These are phyloP conservation scores for Eupithecia abbreviata DNA, from an alignment of 2,888 invertebrate species.

Conservation along the genomic window DNA sequence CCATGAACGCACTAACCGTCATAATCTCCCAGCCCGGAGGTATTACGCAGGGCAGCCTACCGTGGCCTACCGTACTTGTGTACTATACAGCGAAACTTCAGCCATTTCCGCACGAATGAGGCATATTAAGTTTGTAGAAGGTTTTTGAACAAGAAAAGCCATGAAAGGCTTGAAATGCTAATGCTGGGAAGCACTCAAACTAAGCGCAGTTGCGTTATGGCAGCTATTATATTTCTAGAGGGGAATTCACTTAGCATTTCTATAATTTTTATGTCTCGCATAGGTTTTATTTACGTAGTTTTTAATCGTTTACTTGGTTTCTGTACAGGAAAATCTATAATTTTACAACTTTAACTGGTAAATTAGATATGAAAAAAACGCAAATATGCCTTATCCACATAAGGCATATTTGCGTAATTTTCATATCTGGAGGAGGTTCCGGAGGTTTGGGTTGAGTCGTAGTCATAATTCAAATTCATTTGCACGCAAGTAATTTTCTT, in stretches of 20 bases:
- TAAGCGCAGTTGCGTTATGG: constrained; percentile 35
- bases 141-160: constrained; percentile 45
- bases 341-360: neutral
- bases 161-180: constrained; percentile 38
- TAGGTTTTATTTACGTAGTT: neutral
- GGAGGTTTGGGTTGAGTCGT: neutral
- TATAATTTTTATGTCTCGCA: constrained; percentile 10
- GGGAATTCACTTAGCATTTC: constrained; percentile 22
- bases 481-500: neutral
- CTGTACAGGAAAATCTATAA: neutral
- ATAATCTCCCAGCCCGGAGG: constrained; percentile 60
- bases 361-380: neutral
- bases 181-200: constrained; percentile 31
- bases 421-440: too few relatives aligned
- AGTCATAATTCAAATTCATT: neutral
- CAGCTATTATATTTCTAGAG: constrained; percentile 27
- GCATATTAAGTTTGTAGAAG: constrained; percentile 51
- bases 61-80: constrained; percentile 46
- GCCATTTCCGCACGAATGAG: constrained; percentile 56
- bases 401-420: too few relatives aligned
- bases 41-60: constrained; percentile 51
- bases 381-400: too few relatives aligned
- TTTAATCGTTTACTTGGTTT: neutral
- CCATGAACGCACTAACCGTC: constrained; percentile 54
- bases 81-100: constrained; percentile 58